Base-by-base conservation (phyloP, 1,140 invertebrate species). In the Bombus sibiricus region DNA sequence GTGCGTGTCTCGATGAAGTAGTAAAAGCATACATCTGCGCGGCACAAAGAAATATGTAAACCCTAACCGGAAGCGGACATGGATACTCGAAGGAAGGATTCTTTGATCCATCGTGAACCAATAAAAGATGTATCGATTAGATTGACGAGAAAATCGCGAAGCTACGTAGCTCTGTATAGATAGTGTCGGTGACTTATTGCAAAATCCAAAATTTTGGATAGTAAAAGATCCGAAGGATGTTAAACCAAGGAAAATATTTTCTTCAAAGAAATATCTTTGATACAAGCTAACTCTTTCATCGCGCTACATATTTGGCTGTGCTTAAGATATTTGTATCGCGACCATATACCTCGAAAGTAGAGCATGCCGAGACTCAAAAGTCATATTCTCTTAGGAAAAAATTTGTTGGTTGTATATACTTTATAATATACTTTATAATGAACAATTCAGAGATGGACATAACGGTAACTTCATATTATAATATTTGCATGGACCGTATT, bases 11-110 rank as follows among this genome's bases (percentile, higher is more conserved):
- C 64, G 2, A 57, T 37, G 34, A 71, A 83, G 78, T 71, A 78
- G 78, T 59, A 83, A 69, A 78, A n/a, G 66, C 43, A 57, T 32
- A 76, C 43, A 57, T 22, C 0, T 39, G 37, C 74, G 53, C 59
- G 18, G n/a, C 32, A 39, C 53, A 43, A 77, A 83, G 81, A 59
- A 59, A 71, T 78, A 59, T n/a, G n/a, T 43, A 32, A 12, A 25
- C 2, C 10, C 37, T 37, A 77, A 77, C 6, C 22, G 3, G 12
- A 22, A n/a, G 22, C 25, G 18, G 37, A 9, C 41, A 28, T 3
- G 28, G 12, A 47, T 18, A 34, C 25, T 75, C 18, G 3, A 28
- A 32, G 1, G n/a, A 43, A 53, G 71, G 34, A 82, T 74, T 37
- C n/a, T 12, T 39, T n/a, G n/a, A 32, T n/a, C 1, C 10, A 34